Conservation (phyloP, 2,888 invertebrate species). For the Macrophya annulata region DNA sequence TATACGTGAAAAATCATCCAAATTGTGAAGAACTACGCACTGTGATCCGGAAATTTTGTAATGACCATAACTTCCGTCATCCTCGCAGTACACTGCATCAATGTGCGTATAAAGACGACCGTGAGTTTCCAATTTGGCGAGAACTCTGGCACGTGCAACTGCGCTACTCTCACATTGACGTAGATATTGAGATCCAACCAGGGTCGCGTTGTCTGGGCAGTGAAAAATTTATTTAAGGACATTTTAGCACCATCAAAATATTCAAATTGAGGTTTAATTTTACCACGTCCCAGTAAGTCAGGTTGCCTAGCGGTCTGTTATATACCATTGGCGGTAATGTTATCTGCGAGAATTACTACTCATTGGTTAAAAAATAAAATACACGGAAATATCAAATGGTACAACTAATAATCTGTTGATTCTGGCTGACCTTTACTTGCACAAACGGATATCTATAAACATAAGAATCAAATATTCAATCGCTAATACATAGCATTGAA, state of each 20-base stretch:
- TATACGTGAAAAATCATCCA: neutral
- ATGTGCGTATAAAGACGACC: slow-evolving; percentile 83
- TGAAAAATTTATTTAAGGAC: neutral
- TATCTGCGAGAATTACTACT: neutral
- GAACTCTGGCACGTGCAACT: slow-evolving; percentile 81
- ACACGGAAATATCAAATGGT: too few relatives aligned
- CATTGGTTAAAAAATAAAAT: too few relatives aligned
- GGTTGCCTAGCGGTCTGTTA: neutral
- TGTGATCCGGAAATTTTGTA: slow-evolving; percentile 81
- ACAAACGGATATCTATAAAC: too few relatives aligned
- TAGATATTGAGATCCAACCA: slow-evolving; percentile 83
- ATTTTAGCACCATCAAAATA: neutral
- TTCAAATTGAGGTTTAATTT: neutral
- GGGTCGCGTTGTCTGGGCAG: slow-evolving; percentile 33
- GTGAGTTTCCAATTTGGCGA: slow-evolving; percentile 82
- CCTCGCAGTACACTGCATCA: slow-evolving; percentile 83
- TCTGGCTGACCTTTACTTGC: too few relatives aligned
- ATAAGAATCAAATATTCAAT: too few relatives aligned
- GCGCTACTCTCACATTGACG: slow-evolving; percentile 86
- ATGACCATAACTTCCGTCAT: slow-evolving; percentile 85
- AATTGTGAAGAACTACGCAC: slow-evolving; percentile 78
- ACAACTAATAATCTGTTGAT: too few relatives aligned
- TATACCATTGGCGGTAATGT: neutral
- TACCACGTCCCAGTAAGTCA: neutral
- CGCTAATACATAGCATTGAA: too few relatives aligned